A percentile compares a stretch with the other conserved stretches of the same genome.
Evolutionary conservation across 2,797 vertebrate genomes (phyloP).

Genomic region (Cetoscarus ocellatus): DNA sequence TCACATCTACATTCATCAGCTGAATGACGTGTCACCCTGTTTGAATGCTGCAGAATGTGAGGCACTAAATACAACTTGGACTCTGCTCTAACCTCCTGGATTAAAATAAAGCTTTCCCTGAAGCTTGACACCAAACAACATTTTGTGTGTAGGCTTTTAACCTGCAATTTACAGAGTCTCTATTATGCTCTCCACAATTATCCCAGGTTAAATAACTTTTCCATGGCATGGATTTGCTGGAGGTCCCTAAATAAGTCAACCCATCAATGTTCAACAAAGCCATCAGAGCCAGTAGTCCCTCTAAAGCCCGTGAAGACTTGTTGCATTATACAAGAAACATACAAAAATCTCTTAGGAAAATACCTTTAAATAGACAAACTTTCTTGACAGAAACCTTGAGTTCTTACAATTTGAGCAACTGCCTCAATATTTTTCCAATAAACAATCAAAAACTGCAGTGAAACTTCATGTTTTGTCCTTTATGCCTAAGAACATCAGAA

Average conservation of each 20-base stretch:
- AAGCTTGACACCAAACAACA: constrained; percentile 14
- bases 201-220: not conserved
- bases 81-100: constrained; percentile 16
- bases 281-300: not conserved
- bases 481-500: too few relatives aligned
- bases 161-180: not conserved
- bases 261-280: too few relatives aligned
- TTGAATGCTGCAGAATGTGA: constrained; percentile 9
- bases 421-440: too few relatives aligned
- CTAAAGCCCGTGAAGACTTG: not conserved
- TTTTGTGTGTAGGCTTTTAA: not conserved
- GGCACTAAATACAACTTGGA: constrained; percentile 12
- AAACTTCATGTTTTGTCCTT: too few relatives aligned
- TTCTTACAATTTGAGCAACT: too few relatives aligned
- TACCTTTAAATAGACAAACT: too few relatives aligned
- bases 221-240: not conserved
- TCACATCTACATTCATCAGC: constrained; percentile 34
- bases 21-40: constrained; percentile 20
- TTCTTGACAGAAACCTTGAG: not conserved
- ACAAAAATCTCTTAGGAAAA: not conserved
- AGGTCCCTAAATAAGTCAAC: not conserved
- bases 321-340: not conserved
- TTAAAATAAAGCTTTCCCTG: constrained; percentile 14
- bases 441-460: too few relatives aligned
- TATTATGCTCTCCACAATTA: not conserved